phyloP scores from a whole-genome alignment of 2,888 invertebrate species.

The Philereme transversata region DNA sequence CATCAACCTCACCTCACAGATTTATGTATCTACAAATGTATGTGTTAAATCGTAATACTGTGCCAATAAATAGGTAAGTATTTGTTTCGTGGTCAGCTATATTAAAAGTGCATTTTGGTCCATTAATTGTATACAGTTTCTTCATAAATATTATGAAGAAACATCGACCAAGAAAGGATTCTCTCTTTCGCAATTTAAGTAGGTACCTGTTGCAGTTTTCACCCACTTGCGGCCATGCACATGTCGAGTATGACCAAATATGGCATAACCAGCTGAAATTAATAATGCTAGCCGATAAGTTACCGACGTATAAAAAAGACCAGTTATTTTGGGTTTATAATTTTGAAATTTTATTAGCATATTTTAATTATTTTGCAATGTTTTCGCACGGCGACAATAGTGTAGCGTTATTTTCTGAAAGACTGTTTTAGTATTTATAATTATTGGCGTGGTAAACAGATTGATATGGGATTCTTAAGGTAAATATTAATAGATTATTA shows the following conservation, averaged over 20 bases:
- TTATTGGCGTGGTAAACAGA: no score
- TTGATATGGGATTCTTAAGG: not conserved
- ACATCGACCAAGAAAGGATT: slow-evolving; percentile 22
- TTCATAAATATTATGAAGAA: slow-evolving; percentile 13
- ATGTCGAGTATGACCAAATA: slow-evolving; percentile 34
- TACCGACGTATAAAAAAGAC: slow-evolving; percentile 1
- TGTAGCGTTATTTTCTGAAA: not conserved
- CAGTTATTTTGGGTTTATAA: not conserved
- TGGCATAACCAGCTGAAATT: slow-evolving; percentile 23
- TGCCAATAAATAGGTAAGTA: not conserved
- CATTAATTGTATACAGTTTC: slow-evolving; percentile 4
- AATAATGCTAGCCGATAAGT: slow-evolving; percentile 29
- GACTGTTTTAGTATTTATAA: not conserved
- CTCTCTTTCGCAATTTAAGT: slow-evolving; percentile 36
- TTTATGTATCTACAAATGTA: no score
- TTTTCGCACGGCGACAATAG: not conserved
- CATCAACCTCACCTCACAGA: slow-evolving; percentile 1
- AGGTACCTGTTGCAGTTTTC: slow-evolving; percentile 34
- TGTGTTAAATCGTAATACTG: not conserved
- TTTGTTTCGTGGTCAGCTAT: no score
- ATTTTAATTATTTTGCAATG: not conserved
- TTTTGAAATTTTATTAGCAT: slow-evolving; percentile 8
- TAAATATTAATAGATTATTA: not conserved
- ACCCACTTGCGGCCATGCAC: slow-evolving; percentile 29
- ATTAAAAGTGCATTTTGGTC: not conserved